Conservation (phyloP, 2,888 invertebrate species). For the Sarcophaga variegata region DNA sequence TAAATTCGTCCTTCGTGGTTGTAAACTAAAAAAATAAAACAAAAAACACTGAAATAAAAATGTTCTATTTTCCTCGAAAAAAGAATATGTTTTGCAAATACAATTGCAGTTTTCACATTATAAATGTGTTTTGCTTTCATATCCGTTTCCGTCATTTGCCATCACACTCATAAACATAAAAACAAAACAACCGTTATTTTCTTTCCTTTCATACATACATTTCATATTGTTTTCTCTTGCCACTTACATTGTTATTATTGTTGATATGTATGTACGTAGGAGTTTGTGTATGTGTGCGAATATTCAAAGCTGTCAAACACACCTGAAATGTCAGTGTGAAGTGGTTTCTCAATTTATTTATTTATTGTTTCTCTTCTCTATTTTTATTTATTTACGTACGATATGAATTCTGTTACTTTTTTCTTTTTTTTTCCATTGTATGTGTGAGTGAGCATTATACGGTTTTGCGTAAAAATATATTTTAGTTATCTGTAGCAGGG, state of each 20-base stretch:
- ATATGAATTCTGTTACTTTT: neutral
- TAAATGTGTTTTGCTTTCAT: conserved; percentile 27
- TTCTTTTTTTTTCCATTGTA: neutral
- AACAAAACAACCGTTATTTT: too few species aligned
- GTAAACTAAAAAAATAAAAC: too few species aligned
- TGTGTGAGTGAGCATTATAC: too few species aligned
- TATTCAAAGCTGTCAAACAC: conserved; percentile 26
- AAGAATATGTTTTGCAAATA: neutral
- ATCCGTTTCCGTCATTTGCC: conserved; percentile 23
- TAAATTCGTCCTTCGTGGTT: too few species aligned
- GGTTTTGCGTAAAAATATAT: too few species aligned
- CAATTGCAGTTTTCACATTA: conserved; percentile 38
- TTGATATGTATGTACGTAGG: too few species aligned
- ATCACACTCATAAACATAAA: neutral
- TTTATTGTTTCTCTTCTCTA: neutral
- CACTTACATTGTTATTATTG: neutral
- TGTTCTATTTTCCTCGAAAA: neutral
- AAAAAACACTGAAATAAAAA: neutral
- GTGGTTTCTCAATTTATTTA: conserved; percentile 17
- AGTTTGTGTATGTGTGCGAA: neutral
- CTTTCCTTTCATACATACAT: neutral
- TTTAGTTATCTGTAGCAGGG: too few species aligned
- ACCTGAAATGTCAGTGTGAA: conserved; percentile 48
- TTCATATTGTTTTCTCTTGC: neutral
- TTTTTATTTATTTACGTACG: neutral